Percentiles rank a stretch among this genome's conserved stretches.
Evolutionary conservation across 2,888 invertebrate genomes (phyloP).

Genomic region (Xiphydria camelus): DNA sequence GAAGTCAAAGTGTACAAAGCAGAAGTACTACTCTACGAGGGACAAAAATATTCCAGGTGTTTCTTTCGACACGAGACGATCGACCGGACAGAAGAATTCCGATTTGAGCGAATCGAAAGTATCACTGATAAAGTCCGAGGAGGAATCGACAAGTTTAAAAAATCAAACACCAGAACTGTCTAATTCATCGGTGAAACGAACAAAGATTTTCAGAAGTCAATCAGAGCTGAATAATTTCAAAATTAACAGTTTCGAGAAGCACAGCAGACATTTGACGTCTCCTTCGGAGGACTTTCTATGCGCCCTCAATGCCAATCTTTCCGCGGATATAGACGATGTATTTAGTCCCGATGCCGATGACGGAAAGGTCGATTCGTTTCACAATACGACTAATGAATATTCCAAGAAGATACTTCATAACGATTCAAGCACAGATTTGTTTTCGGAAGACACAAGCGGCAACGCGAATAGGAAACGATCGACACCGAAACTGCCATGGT

Average conservation of each 20-base stretch:
- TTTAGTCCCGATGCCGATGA: neutral
- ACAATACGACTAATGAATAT: constrained; percentile 4
- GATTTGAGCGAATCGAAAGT: neutral
- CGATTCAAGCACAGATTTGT: constrained; percentile 1
- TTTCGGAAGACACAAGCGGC: constrained; percentile 3
- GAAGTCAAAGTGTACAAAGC: neutral
- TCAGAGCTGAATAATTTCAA: constrained; percentile 43
- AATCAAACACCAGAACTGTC: constrained; percentile 3
- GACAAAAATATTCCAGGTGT: neutral
- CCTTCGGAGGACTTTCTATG: constrained; percentile 38
- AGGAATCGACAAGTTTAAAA: constrained; percentile 3
- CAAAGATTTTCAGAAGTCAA: constrained; percentile 31
- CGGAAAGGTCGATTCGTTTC: neutral
- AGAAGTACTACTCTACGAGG: neutral
- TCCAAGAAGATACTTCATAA: constrained; percentile 11
- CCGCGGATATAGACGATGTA: constrained; percentile 11
- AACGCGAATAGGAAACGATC: constrained; percentile 7
- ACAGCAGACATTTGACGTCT: constrained; percentile 35
- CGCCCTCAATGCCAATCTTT: constrained; percentile 41
- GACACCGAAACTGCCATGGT: constrained; percentile 13
- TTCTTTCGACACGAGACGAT: neutral
- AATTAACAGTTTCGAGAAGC: constrained; percentile 30
- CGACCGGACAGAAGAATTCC: neutral
- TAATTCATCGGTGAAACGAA: constrained; percentile 5
- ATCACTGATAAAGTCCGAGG: neutral